A percentile compares a stretch with the other conserved stretches of the same genome.
Conservation (phyloP, 2,113 vertebrate genomes). For the Pithys albifrons region DNA sequence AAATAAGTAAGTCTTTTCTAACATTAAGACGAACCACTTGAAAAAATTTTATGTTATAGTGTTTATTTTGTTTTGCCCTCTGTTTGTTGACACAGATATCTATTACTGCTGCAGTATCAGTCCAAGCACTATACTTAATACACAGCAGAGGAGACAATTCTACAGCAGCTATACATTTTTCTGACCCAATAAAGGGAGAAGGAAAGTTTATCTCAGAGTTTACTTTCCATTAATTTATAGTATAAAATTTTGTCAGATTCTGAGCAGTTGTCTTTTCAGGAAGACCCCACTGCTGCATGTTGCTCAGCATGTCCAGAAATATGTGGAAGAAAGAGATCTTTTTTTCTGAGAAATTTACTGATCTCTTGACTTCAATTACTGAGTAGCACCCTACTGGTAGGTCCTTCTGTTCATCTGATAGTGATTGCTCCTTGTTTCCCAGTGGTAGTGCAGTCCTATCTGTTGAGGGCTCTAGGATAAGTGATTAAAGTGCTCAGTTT, state of each 20-base stretch:
- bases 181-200: background rate
- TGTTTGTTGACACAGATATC: background rate
- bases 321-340: background rate
- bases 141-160: background rate
- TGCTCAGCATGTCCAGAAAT: background rate
- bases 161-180: background rate
- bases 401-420: background rate
- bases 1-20: background rate
- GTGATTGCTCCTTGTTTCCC: conserved; percentile 1
- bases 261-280: background rate
- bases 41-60: background rate
- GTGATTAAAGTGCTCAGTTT: background rate
- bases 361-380: background rate
- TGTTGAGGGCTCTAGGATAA: background rate
- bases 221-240: background rate
- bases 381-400: background rate
- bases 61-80: conserved; percentile 7
- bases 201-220: background rate
- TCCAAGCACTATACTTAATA: background rate
- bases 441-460: background rate
- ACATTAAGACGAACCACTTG: background rate
- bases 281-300: background rate
- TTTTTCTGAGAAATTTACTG: background rate
- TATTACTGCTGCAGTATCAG: background rate
- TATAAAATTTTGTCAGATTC: background rate